phyloP scores from a whole-genome alignment of 1,140 invertebrate genomes.

The Drosophila guanche region DNA sequence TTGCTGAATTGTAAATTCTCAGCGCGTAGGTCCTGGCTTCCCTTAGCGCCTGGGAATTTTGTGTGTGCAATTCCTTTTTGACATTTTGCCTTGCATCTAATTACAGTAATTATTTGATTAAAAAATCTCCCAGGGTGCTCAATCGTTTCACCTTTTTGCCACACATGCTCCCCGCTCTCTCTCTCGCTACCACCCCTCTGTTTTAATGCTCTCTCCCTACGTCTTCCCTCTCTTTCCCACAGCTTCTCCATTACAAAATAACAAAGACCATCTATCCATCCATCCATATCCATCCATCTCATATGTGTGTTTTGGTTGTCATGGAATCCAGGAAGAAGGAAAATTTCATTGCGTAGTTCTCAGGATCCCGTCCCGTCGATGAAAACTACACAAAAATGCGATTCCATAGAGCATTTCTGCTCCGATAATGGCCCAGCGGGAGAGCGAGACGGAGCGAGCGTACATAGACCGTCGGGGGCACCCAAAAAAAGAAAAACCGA shows the following conservation, averaged over 20 bases:
- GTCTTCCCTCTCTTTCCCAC: not conserved
- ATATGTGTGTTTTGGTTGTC: slow-evolving; percentile 37
- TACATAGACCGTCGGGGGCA: slow-evolving; percentile 21
- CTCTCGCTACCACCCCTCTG: slow-evolving; percentile 9
- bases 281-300: slow-evolving; percentile 1
- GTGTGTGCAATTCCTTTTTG: slow-evolving; percentile 12
- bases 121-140: slow-evolving; percentile 76
- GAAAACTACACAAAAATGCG: slow-evolving; percentile 39
- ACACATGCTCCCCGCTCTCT: slow-evolving; percentile 21
- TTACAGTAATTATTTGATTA: slow-evolving; percentile 80
- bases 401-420: slow-evolving; percentile 49
- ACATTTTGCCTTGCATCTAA: slow-evolving; percentile 61
- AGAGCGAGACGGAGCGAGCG: slow-evolving; percentile 11
- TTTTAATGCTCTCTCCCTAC: not conserved
- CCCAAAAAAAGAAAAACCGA: slow-evolving; percentile 25
- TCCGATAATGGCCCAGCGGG: slow-evolving; percentile 67
- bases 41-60: slow-evolving; percentile 54
- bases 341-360: slow-evolving; percentile 53
- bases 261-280: slow-evolving; percentile 21
- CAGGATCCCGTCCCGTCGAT: slow-evolving; percentile 19
- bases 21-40: slow-evolving; percentile 2
- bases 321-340: slow-evolving; percentile 28
- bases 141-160: slow-evolving; percentile 47
- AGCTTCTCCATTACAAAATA: slow-evolving; percentile 51
- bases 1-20: slow-evolving; percentile 24